phyloP scores from a whole-genome alignment of 92 coral and sea anemone species.

The Bergia sp. region DNA sequence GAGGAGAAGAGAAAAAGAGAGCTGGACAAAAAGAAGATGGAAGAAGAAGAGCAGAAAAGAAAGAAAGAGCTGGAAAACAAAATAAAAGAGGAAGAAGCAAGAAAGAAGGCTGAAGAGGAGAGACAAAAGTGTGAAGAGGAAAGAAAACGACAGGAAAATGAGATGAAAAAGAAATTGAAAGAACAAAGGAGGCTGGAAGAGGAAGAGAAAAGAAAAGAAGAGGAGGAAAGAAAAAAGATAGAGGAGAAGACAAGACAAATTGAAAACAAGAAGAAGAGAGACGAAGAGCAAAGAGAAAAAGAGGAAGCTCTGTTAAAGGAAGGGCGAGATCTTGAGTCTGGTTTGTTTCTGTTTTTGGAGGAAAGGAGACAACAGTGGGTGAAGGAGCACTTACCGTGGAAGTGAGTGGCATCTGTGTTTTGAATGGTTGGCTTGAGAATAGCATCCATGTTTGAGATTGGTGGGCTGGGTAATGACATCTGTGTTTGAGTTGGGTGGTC shows the following conservation, averaged over 20 bases:
- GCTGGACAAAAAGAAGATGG: constrained; percentile 49
- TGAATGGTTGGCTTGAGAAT: neutral
- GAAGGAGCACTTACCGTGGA: constrained; percentile 81
- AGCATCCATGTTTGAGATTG: too few relatives aligned
- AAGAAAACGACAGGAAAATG: neutral
- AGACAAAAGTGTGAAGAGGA: constrained; percentile 44
- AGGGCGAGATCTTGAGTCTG: constrained; percentile 32
- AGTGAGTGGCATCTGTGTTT: constrained; percentile 45
- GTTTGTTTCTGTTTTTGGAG: constrained; percentile 58
- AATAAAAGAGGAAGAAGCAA: constrained; percentile 39
- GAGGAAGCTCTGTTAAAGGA: constrained; percentile 39
- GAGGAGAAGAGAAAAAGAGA: constrained; percentile 37
- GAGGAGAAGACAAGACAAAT: constrained; percentile 45
- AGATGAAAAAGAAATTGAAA: constrained; percentile 42
- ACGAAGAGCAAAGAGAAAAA: constrained; percentile 35
- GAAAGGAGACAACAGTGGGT: constrained; percentile 76
- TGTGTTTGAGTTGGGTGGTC: neutral
- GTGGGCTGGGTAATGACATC: neutral
- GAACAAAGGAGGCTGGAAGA: constrained; percentile 54
- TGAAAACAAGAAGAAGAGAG: constrained; percentile 23
- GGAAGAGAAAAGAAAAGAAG: constrained; percentile 48
- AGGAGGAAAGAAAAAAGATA: constrained; percentile 44
- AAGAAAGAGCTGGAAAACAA: constrained; percentile 45
- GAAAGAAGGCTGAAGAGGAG: constrained; percentile 43
- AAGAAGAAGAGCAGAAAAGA: constrained; percentile 41